Conservation (phyloP, 1,140 invertebrate species). For the Drosophila gunungcola region DNA sequence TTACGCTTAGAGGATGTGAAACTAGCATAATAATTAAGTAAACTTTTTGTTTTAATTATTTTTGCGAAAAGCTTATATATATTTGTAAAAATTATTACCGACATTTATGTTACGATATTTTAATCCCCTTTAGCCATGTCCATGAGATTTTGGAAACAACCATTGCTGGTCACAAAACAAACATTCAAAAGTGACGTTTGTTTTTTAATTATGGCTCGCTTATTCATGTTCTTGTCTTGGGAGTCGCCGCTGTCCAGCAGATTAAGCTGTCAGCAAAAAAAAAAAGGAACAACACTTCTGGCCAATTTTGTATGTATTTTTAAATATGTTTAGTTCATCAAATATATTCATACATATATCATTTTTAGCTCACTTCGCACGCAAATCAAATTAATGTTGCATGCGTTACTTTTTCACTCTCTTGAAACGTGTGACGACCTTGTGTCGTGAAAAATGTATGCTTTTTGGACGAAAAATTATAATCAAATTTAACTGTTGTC, state of each 20-base stretch:
- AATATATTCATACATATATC: conserved; percentile 18
- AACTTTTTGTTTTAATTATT: too few species aligned
- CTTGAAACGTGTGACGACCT: conserved; percentile 45
- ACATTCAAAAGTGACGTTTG: conserved; percentile 72
- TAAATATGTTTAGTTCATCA: conserved; percentile 29
- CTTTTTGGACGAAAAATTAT: conserved; percentile 61
- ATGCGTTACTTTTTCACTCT: conserved; percentile 68
- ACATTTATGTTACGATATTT: not conserved
- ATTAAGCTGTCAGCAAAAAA: conserved; percentile 72
- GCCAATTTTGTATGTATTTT: conserved; percentile 60
- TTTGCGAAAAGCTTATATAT: too few species aligned
- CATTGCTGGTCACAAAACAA: conserved; percentile 27
- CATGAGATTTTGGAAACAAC: conserved; percentile 15
- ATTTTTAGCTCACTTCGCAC: conserved; percentile 62
- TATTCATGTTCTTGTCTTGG: conserved; percentile 70
- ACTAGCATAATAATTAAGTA: too few species aligned
- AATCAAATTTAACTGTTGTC: conserved; percentile 83
- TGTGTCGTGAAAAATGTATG: conserved; percentile 74
- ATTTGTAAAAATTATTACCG: too few species aligned
- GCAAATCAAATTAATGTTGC: conserved; percentile 82
- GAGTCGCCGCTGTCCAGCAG: conserved; percentile 31
- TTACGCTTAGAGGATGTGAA: too few species aligned
- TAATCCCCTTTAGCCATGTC: conserved; percentile 15
- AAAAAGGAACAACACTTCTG: conserved; percentile 53
- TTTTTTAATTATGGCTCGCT: conserved; percentile 69